These are phyloP conservation scores for Micrastur ruficollis DNA, from an alignment of 2,797 vertebrate species.

Conservation along the genomic window DNA sequence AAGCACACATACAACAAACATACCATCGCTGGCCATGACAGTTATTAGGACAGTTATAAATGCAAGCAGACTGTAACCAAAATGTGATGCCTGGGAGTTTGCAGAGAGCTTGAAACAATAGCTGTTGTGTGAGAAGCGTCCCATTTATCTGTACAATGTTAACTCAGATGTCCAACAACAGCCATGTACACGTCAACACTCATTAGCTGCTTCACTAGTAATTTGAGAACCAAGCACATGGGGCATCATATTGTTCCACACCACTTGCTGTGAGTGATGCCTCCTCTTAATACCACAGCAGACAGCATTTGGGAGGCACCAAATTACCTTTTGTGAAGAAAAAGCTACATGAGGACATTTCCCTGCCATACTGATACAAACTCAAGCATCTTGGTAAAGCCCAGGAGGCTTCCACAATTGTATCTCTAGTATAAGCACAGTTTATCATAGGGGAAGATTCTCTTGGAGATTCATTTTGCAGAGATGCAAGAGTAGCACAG, in stretches of 20 bases:
- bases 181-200: not conserved
- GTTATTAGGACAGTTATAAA: not conserved
- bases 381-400: not conserved
- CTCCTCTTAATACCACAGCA: not conserved
- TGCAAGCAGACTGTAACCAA: not conserved
- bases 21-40: fast-evolving
- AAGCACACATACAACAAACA: fast-evolving
- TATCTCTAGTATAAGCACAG: not conserved
- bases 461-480: not conserved
- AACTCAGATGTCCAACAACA: not conserved
- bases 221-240: not conserved
- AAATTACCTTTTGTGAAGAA: not conserved
- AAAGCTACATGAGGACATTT: not conserved
- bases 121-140: not conserved
- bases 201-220: not conserved
- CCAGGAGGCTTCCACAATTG: not conserved
- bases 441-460: not conserved
- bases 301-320: not conserved
- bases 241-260: fast-evolving
- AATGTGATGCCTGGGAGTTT: not conserved
- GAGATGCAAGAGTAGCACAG: not conserved
- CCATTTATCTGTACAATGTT: not conserved
- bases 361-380: not conserved
- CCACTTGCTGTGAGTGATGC: fast-evolving
- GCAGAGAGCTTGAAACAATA: not conserved